Evolutionary conservation across 2,113 vertebrate genomes (phyloP).

Genomic region (Cryptoleucopteryx plumbea): DNA sequence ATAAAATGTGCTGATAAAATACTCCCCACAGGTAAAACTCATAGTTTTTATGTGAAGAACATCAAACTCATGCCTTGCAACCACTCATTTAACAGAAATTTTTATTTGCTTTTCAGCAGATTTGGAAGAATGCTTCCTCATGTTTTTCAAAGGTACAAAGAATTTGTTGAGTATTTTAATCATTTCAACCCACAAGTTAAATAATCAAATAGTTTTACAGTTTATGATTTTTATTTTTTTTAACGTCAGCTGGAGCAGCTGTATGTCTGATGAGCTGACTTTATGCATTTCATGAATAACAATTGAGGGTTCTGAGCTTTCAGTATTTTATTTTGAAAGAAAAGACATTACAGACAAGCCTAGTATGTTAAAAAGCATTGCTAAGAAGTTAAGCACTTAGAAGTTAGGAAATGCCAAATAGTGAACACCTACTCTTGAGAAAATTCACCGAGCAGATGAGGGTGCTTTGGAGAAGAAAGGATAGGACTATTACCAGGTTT

Average conservation of each 20-base stretch:
- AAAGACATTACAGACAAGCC: not conserved
- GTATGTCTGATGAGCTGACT: not conserved
- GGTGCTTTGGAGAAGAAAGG: not conserved
- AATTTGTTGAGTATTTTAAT: not conserved
- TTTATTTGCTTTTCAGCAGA: not conserved
- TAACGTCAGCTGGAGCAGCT: not conserved
- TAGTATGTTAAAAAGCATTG: not conserved
- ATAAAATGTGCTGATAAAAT: constrained; percentile 56
- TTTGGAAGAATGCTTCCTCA: not conserved
- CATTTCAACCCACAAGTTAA: not conserved
- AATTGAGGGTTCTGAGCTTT: not conserved
- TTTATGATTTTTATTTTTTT: not conserved
- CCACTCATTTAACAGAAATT: not conserved
- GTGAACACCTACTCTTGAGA: not conserved
- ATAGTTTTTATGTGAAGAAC: not conserved
- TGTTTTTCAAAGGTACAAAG: not conserved
- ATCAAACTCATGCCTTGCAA: not conserved
- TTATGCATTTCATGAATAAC: not conserved
- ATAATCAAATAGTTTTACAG: not conserved
- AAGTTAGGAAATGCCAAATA: not conserved
- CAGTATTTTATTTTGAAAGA: not conserved
- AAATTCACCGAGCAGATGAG: not conserved
- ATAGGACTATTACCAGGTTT: not conserved
- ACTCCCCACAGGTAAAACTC: constrained; percentile 35
- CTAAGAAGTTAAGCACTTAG: not conserved